Conservation (phyloP, 2,113 vertebrate genomes). For the Numenius arquata region DNA sequence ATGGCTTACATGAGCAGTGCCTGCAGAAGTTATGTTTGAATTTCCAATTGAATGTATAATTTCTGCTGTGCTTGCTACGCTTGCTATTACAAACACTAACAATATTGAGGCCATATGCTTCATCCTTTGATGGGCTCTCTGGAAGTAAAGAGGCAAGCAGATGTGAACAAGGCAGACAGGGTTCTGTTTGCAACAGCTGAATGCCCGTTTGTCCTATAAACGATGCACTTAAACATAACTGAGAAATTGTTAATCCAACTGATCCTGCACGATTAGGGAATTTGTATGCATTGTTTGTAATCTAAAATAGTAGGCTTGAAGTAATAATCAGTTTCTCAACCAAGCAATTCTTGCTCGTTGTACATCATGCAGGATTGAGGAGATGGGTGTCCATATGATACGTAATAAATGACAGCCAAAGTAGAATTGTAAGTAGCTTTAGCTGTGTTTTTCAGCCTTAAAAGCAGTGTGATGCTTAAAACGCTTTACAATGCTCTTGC, state of each 20-base stretch:
- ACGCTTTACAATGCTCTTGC: background rate
- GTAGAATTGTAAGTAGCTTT: background rate
- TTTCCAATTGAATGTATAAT: background rate
- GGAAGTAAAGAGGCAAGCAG: conserved; percentile 31
- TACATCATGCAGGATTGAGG: background rate
- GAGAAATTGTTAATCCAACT: conserved; percentile 43
- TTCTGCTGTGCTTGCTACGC: background rate
- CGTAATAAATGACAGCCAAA: background rate
- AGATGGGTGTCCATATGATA: background rate
- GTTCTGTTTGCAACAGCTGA: conserved; percentile 28
- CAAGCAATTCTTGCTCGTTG: background rate
- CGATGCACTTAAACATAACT: background rate
- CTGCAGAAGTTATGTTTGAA: background rate
- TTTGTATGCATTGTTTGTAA: background rate
- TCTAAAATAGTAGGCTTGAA: background rate
- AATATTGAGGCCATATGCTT: background rate
- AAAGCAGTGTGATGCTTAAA: background rate
- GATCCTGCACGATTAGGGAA: background rate
- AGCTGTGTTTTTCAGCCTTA: conserved; percentile 1
- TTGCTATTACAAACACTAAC: background rate
- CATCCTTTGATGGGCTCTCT: conserved; percentile 18
- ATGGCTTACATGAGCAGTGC: background rate
- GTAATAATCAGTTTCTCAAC: background rate
- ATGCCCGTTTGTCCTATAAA: conserved; percentile 37
- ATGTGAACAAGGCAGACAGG: background rate